phyloP scores from a whole-genome alignment of 2,888 invertebrate species.

The Drosophila cognata region DNA sequence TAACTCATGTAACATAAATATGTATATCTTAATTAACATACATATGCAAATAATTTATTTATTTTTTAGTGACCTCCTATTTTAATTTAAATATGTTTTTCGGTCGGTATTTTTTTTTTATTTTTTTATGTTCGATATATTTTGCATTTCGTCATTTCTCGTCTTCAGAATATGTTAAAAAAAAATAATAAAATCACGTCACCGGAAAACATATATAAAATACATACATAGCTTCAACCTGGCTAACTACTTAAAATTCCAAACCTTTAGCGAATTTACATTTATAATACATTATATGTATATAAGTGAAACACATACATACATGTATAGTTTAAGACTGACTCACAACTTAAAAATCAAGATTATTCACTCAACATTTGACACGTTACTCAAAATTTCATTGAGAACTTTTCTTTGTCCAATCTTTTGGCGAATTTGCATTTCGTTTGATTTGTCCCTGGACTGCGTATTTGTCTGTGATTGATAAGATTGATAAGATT shows the following conservation, averaged over 20 bases:
- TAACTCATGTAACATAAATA: not conserved
- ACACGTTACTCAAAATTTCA: not conserved
- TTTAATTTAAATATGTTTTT: not conserved
- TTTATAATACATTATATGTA: not conserved
- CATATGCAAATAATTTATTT: not conserved
- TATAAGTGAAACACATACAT: not conserved
- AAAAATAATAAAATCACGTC: not conserved
- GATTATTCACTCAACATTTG: not conserved
- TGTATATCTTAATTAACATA: not conserved
- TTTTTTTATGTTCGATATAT: not conserved
- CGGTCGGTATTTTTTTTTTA: not conserved
- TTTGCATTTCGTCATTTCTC: not conserved
- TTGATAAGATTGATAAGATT: conserved; percentile 42
- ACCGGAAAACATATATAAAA: not conserved
- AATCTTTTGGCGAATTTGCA: conserved; percentile 31
- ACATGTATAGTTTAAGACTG: not conserved
- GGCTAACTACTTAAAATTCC: not conserved
- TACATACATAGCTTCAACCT: not conserved
- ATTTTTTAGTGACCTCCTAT: not conserved
- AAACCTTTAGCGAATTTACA: not conserved
- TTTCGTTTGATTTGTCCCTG: conserved; percentile 8
- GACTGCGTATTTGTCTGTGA: conserved; percentile 2
- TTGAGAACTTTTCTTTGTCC: conserved; percentile 6
- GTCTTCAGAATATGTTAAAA: not conserved
- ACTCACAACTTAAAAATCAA: not conserved